Evolutionary conservation across 2,797 vertebrate species (phyloP).

Genomic region (Sebastiscus tertius): DNA sequence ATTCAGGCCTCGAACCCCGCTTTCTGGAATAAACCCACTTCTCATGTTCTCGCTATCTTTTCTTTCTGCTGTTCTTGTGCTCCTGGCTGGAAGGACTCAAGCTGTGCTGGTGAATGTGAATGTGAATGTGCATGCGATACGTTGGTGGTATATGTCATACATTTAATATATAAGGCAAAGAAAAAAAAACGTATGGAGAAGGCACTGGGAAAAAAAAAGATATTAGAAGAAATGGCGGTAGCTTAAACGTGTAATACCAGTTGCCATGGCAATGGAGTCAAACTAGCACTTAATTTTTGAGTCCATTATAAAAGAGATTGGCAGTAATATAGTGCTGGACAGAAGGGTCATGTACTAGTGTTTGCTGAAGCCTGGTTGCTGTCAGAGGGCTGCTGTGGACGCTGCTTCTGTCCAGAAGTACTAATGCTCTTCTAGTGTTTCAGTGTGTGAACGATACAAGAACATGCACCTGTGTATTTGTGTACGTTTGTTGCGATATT

Average conservation of each 20-base stretch:
- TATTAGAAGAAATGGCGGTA: background rate
- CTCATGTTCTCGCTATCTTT: slow-evolving; percentile 20
- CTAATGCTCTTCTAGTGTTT: too few species aligned
- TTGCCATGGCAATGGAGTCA: slow-evolving; percentile 58
- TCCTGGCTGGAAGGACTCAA: slow-evolving; percentile 13
- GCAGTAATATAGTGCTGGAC: slow-evolving; percentile 27
- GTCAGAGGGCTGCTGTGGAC: too few species aligned
- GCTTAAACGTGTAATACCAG: slow-evolving; percentile 23
- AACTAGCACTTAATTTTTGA: slow-evolving; percentile 24
- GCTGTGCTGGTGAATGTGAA: slow-evolving; percentile 4
- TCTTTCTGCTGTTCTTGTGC: slow-evolving; percentile 11
- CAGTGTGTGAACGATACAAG: background rate
- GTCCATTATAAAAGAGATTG: slow-evolving; percentile 26
- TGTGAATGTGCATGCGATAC: background rate
- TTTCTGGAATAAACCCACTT: slow-evolving; percentile 59
- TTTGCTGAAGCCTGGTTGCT: background rate
- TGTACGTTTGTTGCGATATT: background rate
- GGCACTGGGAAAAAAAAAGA: background rate
- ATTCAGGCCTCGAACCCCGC: slow-evolving; percentile 12
- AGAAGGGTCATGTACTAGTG: slow-evolving; percentile 3
- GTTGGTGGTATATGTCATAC: slow-evolving; percentile 15
- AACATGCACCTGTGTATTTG: background rate
- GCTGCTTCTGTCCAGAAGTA: too few species aligned
- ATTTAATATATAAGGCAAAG: background rate
- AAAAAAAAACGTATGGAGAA: background rate